Percentiles rank a stretch among this genome's conserved stretches.
These are phyloP conservation scores for Palloptera scutellata DNA, from an alignment of 2,888 invertebrate species.

Conservation along the genomic window DNA sequence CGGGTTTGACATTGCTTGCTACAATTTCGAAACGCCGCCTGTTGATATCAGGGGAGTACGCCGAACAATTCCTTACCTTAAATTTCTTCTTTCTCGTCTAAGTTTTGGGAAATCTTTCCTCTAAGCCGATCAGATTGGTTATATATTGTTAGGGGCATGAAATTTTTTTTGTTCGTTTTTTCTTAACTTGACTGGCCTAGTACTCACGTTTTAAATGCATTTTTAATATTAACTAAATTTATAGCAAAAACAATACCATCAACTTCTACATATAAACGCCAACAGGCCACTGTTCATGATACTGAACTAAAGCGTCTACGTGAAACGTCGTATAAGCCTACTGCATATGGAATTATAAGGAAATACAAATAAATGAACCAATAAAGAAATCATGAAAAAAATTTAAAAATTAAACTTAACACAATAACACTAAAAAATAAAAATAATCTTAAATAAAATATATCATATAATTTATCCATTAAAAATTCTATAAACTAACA, in stretches of 20 bases:
- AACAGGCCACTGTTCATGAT: slow-evolving; percentile 44
- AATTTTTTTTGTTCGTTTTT: no score
- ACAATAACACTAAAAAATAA: neutral
- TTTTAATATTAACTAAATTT: slow-evolving; percentile 46
- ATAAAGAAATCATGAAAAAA: slow-evolving; percentile 10
- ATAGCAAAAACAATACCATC: slow-evolving; percentile 57
- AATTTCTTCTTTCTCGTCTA: no score
- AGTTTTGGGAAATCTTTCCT: no score
- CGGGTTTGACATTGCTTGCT: no score
- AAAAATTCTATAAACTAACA: no score
- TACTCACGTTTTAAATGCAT: slow-evolving; percentile 8
- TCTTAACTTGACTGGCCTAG: no score
- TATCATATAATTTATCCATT: neutral
- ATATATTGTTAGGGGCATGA: no score
- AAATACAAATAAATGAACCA: slow-evolving; percentile 49
- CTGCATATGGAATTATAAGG: slow-evolving; percentile 53
- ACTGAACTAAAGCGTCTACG: slow-evolving; percentile 58
- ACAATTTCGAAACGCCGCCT: no score
- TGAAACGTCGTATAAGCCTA: slow-evolving; percentile 56
- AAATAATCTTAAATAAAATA: neutral
- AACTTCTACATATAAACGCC: slow-evolving; percentile 55
- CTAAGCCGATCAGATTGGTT: no score
- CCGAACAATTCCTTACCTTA: no score
- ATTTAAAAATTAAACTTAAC: neutral
- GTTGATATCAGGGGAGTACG: no score